Evolutionary conservation across 2,113 vertebrate genomes (phyloP), one percentile per base, ranked within the genome.

Genomic region (Pluvianellus socialis): DNA sequence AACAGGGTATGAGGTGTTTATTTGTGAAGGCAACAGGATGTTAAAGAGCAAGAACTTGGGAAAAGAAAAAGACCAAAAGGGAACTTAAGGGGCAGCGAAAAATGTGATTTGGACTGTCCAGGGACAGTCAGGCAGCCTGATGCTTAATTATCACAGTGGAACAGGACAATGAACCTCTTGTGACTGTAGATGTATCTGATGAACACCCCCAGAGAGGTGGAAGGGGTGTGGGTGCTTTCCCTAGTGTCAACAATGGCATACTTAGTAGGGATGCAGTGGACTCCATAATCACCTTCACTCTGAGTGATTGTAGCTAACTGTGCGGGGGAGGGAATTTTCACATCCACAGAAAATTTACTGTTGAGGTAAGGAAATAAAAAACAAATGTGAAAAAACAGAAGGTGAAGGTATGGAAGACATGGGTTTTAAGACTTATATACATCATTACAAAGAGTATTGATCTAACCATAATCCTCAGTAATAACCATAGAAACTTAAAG

Each of bases 161-260:
- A 66, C 7, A 75, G 50, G 50, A 42, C 38, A 79, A 76, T 66
- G 7, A 71, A 66, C 2, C 5, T 26, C 12, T 19, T 80, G 40
- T 67, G 35, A 62, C 35, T 56, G 16, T 47, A 67, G 33, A 33
- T 62, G 19, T 7, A 35, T 32, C 56, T 66, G 61, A 66, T 19
- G 12, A 70, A 68, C 14, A 58, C 3, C 7, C 44, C 14, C 0
- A 2, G 7, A 9, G 12, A 5, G 14, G 8, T 38, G 38, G 19
- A 62, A 28, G 5, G 32, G 2, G 3, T 35, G 12, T 7, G 19
- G 12, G 24, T 68, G 18, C 17, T 67, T 82, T 50, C 65, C 19
- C 3, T 53, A 22, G 12, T 38, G 38, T 90, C 17, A 68, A 32
- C 13, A 83, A 65, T 10, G 27, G 26, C 16, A 47, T 22, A 58